Percentiles rank a stretch among this genome's conserved stretches.
Evolutionary conservation across 2,797 vertebrate species (phyloP).

Genomic region (Trematomus bernacchii): DNA sequence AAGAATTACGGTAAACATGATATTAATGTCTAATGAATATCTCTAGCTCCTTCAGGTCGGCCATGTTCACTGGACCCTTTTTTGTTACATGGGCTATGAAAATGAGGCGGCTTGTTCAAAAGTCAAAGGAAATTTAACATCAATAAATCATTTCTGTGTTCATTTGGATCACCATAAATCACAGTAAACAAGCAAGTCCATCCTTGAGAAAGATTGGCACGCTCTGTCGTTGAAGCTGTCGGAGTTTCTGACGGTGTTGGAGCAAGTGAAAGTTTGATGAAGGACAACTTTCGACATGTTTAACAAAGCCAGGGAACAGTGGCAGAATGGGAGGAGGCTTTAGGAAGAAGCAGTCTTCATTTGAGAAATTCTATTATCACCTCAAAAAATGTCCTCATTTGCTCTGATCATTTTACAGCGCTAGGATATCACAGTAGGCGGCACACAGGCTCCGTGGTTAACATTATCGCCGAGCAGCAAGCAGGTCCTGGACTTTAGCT

Average conservation of each 20-base stretch:
- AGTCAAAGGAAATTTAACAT: conserved; percentile 51
- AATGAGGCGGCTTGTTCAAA: conserved; percentile 34
- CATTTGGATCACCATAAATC: conserved; percentile 57
- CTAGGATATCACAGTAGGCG: conserved; percentile 30
- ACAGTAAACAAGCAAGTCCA: conserved; percentile 40
- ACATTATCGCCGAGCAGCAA: too few relatives aligned
- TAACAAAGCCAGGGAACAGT: conserved; percentile 8
- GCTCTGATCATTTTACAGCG: conserved; percentile 28
- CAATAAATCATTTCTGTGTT: conserved; percentile 56
- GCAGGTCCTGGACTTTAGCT: not conserved
- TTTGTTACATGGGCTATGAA: conserved; percentile 21
- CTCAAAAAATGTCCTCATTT: conserved; percentile 31
- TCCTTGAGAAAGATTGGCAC: conserved; percentile 15
- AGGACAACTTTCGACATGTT: conserved; percentile 25
- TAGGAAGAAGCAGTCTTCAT: conserved; percentile 3
- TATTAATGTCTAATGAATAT: conserved; percentile 52
- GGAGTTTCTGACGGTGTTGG: conserved; percentile 30
- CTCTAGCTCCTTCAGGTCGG: conserved; percentile 24
- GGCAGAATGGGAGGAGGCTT: conserved; percentile 17
- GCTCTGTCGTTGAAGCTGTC: conserved; percentile 20
- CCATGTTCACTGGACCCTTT: conserved; percentile 33
- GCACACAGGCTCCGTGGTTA: conserved; percentile 21
- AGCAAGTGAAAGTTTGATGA: conserved; percentile 39
- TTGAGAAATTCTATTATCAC: conserved; percentile 33
- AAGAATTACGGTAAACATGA: conserved; percentile 56